Evolutionary conservation across 2,797 vertebrate species (phyloP).

Genomic region (Meriones psammophilus): DNA sequence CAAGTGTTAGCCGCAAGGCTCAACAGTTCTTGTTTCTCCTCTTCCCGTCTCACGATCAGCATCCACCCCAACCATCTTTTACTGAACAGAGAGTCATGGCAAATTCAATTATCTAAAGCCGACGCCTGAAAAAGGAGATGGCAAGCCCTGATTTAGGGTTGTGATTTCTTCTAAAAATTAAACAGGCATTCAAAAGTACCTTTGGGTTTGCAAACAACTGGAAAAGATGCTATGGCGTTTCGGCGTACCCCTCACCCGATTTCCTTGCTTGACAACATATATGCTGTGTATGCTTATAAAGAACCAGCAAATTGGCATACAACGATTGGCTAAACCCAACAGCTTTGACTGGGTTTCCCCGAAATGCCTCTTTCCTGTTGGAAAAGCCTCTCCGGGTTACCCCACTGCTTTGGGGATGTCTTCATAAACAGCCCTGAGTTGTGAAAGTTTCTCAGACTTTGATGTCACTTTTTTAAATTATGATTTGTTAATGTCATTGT

Average conservation of each 20-base stretch:
- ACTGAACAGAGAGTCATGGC: background rate
- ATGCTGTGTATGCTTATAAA: background rate
- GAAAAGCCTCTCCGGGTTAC: background rate
- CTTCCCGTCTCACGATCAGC: background rate
- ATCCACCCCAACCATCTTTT: background rate
- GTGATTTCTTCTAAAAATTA: background rate
- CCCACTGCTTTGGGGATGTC: background rate
- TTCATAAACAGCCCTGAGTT: background rate
- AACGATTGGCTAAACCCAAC: background rate
- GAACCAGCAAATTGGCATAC: background rate
- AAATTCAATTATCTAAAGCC: background rate
- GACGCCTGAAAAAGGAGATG: conserved; percentile 1
- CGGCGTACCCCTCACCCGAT: background rate
- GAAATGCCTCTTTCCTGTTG: background rate
- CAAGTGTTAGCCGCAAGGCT: background rate
- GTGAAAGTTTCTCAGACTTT: conserved; percentile 38
- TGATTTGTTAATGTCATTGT: background rate
- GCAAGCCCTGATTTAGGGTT: background rate
- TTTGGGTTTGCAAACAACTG: conserved; percentile 41
- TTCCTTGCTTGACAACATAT: background rate
- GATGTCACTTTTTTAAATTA: background rate
- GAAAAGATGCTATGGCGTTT: background rate
- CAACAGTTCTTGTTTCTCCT: background rate
- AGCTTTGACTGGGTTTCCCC: background rate
- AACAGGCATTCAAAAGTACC: background rate